A percentile compares a stretch with the other conserved stretches of the same genome.
phyloP scores from a whole-genome alignment of 2,888 invertebrate genomes.

The Sussaba pulchella region DNA sequence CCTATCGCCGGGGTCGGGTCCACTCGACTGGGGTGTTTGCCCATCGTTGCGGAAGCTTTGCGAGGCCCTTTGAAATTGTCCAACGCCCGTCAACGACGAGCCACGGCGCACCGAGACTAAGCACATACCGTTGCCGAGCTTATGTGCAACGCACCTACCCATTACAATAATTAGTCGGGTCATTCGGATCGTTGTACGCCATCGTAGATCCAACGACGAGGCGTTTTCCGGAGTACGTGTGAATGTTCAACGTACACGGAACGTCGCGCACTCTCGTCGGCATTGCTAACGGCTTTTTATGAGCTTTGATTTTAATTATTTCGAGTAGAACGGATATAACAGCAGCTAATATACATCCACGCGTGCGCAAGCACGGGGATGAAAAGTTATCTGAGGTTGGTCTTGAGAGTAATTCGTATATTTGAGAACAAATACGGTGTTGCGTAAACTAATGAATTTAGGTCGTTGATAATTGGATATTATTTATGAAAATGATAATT shows the following conservation, averaged over 20 bases:
- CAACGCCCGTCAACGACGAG: conserved; percentile 42
- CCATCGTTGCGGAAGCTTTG: not conserved
- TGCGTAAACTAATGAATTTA: no score
- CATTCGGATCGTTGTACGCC: conserved; percentile 51
- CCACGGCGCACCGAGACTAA: conserved; percentile 53
- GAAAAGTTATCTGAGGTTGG: no score
- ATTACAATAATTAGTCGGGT: conserved; percentile 79
- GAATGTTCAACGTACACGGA: conserved; percentile 20
- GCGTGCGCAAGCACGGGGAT: not conserved
- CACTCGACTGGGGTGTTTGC: conserved; percentile 5
- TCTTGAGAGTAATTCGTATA: no score
- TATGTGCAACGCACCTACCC: conserved; percentile 74
- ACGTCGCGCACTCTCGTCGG: conserved; percentile 43
- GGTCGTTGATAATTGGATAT: no score
- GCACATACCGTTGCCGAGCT: conserved; percentile 69
- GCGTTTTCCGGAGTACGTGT: not conserved
- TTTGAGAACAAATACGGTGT: no score
- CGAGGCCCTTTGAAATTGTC: conserved; percentile 43
- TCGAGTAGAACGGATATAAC: conserved; percentile 62
- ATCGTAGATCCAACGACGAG: conserved; percentile 34
- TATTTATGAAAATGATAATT: no score
- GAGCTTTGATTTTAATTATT: conserved; percentile 69
- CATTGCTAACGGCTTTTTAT: conserved; percentile 35
- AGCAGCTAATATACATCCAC: conserved; percentile 56
- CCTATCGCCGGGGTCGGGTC: not conserved